These are phyloP conservation scores for Branchipolynoe longqiensis DNA, from an alignment of 2,888 invertebrate genomes.

Conservation along the genomic window DNA sequence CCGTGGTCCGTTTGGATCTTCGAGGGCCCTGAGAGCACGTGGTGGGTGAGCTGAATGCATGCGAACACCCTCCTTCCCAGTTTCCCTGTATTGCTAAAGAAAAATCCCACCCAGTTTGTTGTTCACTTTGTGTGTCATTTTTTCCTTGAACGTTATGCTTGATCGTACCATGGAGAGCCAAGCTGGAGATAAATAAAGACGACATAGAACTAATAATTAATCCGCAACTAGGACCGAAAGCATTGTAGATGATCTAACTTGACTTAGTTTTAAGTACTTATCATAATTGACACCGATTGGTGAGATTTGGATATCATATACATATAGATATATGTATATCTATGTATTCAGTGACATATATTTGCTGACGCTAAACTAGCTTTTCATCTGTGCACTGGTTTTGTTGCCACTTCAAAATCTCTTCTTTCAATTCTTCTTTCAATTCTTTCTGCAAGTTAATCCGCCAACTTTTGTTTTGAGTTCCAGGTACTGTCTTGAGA, in stretches of 20 bases:
- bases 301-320: slow-evolving; percentile 6
- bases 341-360: background rate
- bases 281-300: too few relatives aligned
- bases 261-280: too few relatives aligned
- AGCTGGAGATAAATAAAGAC: slow-evolving; percentile 36
- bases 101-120: slow-evolving; percentile 24
- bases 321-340: background rate
- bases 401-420: slow-evolving; percentile 51
- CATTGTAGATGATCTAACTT: too few relatives aligned
- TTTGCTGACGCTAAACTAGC: background rate
- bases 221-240: slow-evolving; percentile 26
- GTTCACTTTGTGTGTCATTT: slow-evolving; percentile 38
- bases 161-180: slow-evolving; percentile 53
- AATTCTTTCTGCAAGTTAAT: slow-evolving; percentile 54
- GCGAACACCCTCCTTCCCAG: slow-evolving; percentile 46
- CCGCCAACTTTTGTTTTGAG: slow-evolving; percentile 53
- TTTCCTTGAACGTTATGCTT: slow-evolving; percentile 25
- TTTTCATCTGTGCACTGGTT: slow-evolving; percentile 56
- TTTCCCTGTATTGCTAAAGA: slow-evolving; percentile 44
- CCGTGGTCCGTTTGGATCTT: slow-evolving; percentile 21
- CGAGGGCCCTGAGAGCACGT: slow-evolving; percentile 28
- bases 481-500: slow-evolving; percentile 54
- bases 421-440: slow-evolving; percentile 30
- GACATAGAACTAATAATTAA: slow-evolving; percentile 30
- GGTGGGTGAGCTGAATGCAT: slow-evolving; percentile 45